Evolutionary conservation across 2,797 vertebrate species (phyloP), one percentile per base, ranked within the genome.

Genomic region (Parotocinclus haroldoi): DNA sequence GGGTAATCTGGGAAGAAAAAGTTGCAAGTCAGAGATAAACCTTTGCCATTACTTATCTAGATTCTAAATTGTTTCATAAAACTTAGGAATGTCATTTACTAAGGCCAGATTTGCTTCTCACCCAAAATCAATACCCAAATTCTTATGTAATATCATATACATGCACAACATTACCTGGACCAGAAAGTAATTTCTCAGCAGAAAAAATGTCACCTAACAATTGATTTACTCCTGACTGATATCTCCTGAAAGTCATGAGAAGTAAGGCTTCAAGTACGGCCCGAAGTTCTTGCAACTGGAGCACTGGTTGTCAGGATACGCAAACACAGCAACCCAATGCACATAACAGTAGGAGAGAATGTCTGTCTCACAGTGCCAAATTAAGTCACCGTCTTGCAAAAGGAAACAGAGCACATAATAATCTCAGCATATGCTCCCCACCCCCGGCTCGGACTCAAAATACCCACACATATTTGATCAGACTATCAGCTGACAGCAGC

Each of bases 271-370:
- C 27, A 27, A 27, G 55, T 58, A 48, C 11, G 40, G 11, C 12
- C 39, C 39, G 27, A 16, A 54, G 49, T 46, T 58, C 52, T 16
- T 13, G n/a, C 81, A 81, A 71, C 73, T 38, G 78, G 79, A 68
- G 77, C 78, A 78, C 68, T 67, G 82, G 86, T 89, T 85, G 86
- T 87, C 89, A 89, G 82, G 86, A 85, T 76, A 86, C 85, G 84
- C 65, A 66, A 63, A 73, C 73, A 76, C 14, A 70, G 71, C 64
- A 68, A 78, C 14, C 48, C 44, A 18, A 46, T 16, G 38, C 48
- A 62, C 14, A 66, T 4, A 63, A 52, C 49, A 71, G 13, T 40
- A 13, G 46, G 42, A 63, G 16, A 67, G 68, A 56, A 63, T 52
- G 52, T 60, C 19, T 50, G 12, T 1, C 49, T 53, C 27, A 17